Evolutionary conservation across 1,140 invertebrate species (phyloP), one percentile per base, ranked within the genome.

Genomic region (Babylonia areolata): DNA sequence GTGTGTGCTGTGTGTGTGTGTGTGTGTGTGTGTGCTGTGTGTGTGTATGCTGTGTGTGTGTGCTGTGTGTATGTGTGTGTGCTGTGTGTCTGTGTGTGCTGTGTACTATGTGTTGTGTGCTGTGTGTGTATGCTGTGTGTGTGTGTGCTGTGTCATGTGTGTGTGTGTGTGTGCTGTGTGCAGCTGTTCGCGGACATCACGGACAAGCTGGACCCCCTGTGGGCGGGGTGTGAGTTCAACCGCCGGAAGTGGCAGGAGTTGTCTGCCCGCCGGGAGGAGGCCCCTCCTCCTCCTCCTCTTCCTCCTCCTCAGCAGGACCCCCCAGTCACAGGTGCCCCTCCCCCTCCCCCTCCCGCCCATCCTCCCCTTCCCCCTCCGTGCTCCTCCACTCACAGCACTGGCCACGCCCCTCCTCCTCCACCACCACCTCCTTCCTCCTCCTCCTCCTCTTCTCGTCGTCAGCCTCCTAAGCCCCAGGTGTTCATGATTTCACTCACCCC

Each of bases 181-280:
- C 91, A 98, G 97, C 96, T 97, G 9, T 95, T 99, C 31, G 96
- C 97, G 0, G 97, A 98, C 85, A 97, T 97, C 0, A 98, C 98
- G 92, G 97, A 97, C 0, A 98, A 97, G 97, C 97, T 99, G 77
- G 95, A 96, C 87, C 98, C 98, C 0, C 94, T 99, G 39, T 97
- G 98, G 92, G 96, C 97, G 83, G 98, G 98, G 2, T 98, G 97
- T 0, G 88, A 96, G 86, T 96, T 97, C 77, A 99, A 99, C 93
- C 94, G 97, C n/a, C 96, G 96, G 89, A 96, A 98, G 87, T 99
- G 98, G 98, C 97, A 98, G 92, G 97, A 98, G 92, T 93, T 99
- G 33, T 97, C 97, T 0, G 97, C 98, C 90, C 97, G 88, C 20
- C 71, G 69, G 9, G 40, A 85, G 78, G 64, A 73, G 42, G 3